Evolutionary conservation across 1,140 invertebrate genomes (phyloP), one percentile per base, ranked within the genome.

Genomic region (Oncopeltus fasciatus): DNA sequence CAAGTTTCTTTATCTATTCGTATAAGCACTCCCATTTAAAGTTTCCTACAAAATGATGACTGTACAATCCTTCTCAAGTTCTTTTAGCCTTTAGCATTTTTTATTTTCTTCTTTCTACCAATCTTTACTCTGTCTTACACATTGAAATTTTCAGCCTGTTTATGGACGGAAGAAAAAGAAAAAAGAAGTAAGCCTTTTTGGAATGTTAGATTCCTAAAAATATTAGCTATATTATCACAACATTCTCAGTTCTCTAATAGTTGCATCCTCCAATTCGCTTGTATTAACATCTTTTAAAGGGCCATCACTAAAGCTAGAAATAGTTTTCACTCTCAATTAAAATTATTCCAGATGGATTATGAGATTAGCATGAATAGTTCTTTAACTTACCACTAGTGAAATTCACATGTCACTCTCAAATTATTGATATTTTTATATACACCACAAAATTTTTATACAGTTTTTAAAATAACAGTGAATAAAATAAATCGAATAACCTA

Each of bases 131-230:
- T 68, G 66, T 72, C 65, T 72, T 69, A 73, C 70, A 64, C 72
- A 72, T 74, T 74, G 75, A 72, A 76, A 70, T 78, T 79, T 83
- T 86, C 84, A 86, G 84, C 14, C 49, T 53, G 83, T 80, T 80
- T 83, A 83, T 85, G 87, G 87, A 86, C 86, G 86, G 83, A 88
- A 87, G 86, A 90, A 88, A 88, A 89, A 90, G 85, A 89, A 90
- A 87, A 90, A 90, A 89, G 87, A 90, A 90, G 87, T 90, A 90
- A 90, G 88, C 87, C 26, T 58, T 21, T 58, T 62, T 66, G 59
- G 44, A 62, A 65, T 60, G 58, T 60, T 60, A 53, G 53, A 64
- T 56, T 51, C 59, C 49, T 59, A 51, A 38, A 53, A 60, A 60
- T 51, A 27, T 38, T 24, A 24, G 27, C 18, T 33, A 21, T 51